Evolutionary conservation across 2,797 vertebrate species (phyloP), one percentile per base, ranked within the genome.

Genomic region (Crypturellus tataupa): DNA sequence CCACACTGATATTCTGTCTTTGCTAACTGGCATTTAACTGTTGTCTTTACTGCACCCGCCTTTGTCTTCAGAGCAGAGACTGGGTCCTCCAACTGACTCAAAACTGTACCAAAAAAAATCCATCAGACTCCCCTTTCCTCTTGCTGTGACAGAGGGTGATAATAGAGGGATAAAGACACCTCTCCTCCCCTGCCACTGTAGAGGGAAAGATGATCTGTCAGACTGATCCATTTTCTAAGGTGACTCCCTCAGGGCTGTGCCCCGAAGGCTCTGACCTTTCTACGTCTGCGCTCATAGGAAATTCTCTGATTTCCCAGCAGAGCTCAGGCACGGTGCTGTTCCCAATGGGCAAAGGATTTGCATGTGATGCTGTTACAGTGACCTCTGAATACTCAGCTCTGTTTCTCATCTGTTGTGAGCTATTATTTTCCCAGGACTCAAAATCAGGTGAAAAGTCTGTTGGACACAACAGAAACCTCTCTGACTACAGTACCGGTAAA

Each of bases 361-460:
- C 29, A 31, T 4, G 40, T 31, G 85, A 73, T 85, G 75, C 71
- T 2, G 0, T 64, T 64, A 73, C 78, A 46, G 27, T 27, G 73
- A 70, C 94, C 71, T 76, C n/a, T 6, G 0, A 0, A 63, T 95
- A 85, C 44, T 37, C 4, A 1, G 46, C 87, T 84, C 83, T 2
- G 0, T 80, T 87, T 89, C 62, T 94, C 89, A 83, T 92, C 93
- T 94, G 89, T 12, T 86, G 67, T 60, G 56, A 33, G 58, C 86
- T 76, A 2, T 53, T 84, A 53, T 69, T 78, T 94, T 90, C 91
- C 65, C 39, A 60, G 76, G 69, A 46, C 62, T 71, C 63, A 91
- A 78, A 80, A 81, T 46, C 63, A 86, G 59, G 84, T 81, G 85
- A 89, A 85, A 75, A 42, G 70, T 51, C 64, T 89, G 73, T 13